phyloP scores from a whole-genome alignment of 1,140 invertebrate genomes.

The Leptinotarsa defecta region DNA sequence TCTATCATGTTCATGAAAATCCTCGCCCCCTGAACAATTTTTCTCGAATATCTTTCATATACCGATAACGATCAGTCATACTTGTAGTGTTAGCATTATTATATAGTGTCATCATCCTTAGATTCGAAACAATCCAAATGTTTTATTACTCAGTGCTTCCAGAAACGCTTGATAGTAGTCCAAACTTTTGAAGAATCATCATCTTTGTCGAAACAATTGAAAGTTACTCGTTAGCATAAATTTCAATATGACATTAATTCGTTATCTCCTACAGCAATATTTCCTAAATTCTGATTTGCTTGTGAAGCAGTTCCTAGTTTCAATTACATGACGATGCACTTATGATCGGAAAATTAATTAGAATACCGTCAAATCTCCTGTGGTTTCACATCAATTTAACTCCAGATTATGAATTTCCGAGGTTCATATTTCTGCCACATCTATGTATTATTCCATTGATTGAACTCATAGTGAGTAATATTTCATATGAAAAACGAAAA shows the following conservation, averaged over 20 bases:
- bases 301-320: not conserved
- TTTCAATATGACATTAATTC: not conserved
- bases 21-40: no score
- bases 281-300: not conserved
- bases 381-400: not conserved
- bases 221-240: not conserved
- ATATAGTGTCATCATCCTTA: no score
- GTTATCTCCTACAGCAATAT: not conserved
- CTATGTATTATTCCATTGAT: not conserved
- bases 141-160: no score
- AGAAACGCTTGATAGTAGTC: not conserved
- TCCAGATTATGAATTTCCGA: not conserved
- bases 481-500: no score
- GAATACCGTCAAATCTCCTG: not conserved
- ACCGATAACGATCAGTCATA: no score
- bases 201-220: not conserved
- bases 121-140: no score
- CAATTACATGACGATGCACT: slow-evolving; percentile 8
- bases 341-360: slow-evolving; percentile 4
- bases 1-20: no score
- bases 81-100: no score
- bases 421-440: not conserved
- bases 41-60: no score
- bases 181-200: not conserved
- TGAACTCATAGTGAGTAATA: no score